A percentile compares a stretch with the other conserved stretches of the same genome.
Evolutionary conservation across 1,140 invertebrate genomes (phyloP).

Genomic region (Halyomorpha halys): DNA sequence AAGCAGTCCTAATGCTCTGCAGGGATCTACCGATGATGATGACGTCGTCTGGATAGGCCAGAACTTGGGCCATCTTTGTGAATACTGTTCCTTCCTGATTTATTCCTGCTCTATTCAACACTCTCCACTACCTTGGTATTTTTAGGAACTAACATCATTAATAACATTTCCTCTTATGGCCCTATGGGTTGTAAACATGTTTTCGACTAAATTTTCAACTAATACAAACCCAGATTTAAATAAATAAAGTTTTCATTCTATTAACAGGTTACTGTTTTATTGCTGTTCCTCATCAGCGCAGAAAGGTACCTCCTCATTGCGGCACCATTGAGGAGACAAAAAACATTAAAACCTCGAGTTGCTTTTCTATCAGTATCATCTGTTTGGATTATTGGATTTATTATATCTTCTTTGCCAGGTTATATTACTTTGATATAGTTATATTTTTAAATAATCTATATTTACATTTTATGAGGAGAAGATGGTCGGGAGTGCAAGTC

Average conservation of each 20-base stretch:
- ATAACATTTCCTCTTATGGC: background rate
- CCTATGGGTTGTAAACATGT: background rate
- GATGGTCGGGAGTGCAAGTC: too few species aligned
- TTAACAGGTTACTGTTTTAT: constrained; percentile 54
- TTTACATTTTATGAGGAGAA: too few species aligned
- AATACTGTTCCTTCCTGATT: too few species aligned
- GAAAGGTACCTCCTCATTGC: constrained; percentile 62
- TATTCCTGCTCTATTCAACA: too few species aligned
- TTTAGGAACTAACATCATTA: too few species aligned
- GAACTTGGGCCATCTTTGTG: too few species aligned
- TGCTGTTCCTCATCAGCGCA: constrained; percentile 63
- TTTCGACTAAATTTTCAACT: background rate
- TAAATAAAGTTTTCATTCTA: background rate
- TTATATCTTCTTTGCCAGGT: constrained; percentile 56
- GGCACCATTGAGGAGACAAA: constrained; percentile 50
- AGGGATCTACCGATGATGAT: too few species aligned
- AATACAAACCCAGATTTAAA: background rate
- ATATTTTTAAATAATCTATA: too few species aligned
- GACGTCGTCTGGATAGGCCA: too few species aligned
- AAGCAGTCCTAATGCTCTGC: too few species aligned
- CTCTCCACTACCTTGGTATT: too few species aligned
- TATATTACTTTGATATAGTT: constrained; percentile 10
- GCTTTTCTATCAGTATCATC: constrained; percentile 43
- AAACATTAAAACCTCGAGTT: constrained; percentile 43
- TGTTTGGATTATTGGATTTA: constrained; percentile 54